A percentile compares a stretch with the other conserved stretches of the same genome.
Conservation (phyloP, 2,888 invertebrate genomes). For the Mactromeris polynyma region DNA sequence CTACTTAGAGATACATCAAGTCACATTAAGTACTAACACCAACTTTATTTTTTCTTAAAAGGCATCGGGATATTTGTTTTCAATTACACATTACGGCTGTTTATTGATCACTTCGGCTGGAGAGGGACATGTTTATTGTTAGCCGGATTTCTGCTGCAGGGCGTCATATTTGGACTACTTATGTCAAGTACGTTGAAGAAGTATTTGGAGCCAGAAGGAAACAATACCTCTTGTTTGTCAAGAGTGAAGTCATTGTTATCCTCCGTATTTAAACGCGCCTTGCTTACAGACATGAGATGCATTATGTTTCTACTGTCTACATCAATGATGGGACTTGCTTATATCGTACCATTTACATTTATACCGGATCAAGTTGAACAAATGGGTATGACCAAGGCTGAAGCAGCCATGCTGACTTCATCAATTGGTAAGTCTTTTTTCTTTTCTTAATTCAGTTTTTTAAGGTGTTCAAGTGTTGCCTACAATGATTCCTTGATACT, state of each 20-base stretch:
- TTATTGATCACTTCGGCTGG: background rate
- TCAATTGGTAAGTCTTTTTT: slow-evolving; percentile 38
- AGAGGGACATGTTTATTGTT: background rate
- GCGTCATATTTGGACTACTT: background rate
- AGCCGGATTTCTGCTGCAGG: background rate
- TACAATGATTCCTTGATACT: no score
- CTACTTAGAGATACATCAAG: no score
- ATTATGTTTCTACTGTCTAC: slow-evolving; percentile 42
- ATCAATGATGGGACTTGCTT: slow-evolving; percentile 34
- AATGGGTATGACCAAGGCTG: slow-evolving; percentile 45
- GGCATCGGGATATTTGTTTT: background rate
- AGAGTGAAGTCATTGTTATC: background rate
- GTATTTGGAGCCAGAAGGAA: background rate
- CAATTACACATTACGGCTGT: background rate
- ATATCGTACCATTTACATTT: slow-evolving; percentile 39
- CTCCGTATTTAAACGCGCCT: slow-evolving; percentile 18
- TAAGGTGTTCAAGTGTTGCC: no score
- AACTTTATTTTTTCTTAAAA: background rate
- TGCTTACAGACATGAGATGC: slow-evolving; percentile 30
- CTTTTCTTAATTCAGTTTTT: background rate
- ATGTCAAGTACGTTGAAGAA: background rate
- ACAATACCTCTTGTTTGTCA: background rate
- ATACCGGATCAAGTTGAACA: slow-evolving; percentile 54
- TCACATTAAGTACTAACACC: no score
- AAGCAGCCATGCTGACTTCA: slow-evolving; percentile 48